Conservation (phyloP, 1,140 invertebrate genomes). For the Drosophila paulistorum region DNA sequence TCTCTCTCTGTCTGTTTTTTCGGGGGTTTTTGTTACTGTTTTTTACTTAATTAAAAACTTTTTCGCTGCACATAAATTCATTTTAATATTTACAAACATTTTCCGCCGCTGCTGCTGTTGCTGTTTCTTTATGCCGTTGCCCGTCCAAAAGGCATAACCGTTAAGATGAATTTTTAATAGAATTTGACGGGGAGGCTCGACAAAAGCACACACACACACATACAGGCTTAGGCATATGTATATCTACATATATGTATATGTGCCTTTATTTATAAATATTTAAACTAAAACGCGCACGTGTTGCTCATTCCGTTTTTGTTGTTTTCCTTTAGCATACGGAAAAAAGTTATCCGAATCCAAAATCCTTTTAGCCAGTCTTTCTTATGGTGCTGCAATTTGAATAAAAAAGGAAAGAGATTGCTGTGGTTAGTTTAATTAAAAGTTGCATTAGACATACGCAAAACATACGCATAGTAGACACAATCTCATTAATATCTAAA, state of each 20-base stretch:
- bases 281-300: slow-evolving; percentile 72
- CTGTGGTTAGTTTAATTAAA: slow-evolving; percentile 50
- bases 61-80: slow-evolving; percentile 75
- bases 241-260: background rate
- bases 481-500: slow-evolving; percentile 8
- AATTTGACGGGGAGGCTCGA: slow-evolving; percentile 66
- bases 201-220: slow-evolving; percentile 27
- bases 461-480: slow-evolving; percentile 37
- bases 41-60: slow-evolving; percentile 81
- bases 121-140: slow-evolving; percentile 36
- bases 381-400: slow-evolving; percentile 59
- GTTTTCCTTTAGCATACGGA: slow-evolving; percentile 39
- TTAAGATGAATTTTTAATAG: slow-evolving; percentile 79
- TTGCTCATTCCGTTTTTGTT: slow-evolving; percentile 57
- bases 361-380: slow-evolving; percentile 59
- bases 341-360: slow-evolving; percentile 36
- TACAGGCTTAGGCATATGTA: background rate
- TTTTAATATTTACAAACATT: slow-evolving; percentile 80
- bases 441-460: slow-evolving; percentile 38
- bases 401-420: slow-evolving; percentile 27
- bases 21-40: slow-evolving; percentile 52
- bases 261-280: slow-evolving; percentile 67
- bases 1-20: slow-evolving; percentile 21
- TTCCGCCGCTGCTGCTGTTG: slow-evolving; percentile 37
- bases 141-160: slow-evolving; percentile 68